A percentile compares a stretch with the other conserved stretches of the same genome.
These are phyloP conservation scores for Caenorhabditis plicata DNA, from an alignment of 2,888 invertebrate species.

Conservation along the genomic window DNA sequence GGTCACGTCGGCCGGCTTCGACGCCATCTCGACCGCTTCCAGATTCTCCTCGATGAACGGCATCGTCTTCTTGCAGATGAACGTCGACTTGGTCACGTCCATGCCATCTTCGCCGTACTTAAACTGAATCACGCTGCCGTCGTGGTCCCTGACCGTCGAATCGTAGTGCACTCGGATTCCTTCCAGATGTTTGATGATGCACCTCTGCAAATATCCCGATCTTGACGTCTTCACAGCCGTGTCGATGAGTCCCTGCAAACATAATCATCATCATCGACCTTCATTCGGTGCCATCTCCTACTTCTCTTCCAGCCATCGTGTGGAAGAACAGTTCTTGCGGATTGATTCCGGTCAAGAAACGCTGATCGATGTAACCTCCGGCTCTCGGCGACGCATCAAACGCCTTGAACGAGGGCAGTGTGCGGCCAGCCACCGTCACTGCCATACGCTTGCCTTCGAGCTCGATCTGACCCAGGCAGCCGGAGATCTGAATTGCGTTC, in stretches of 20 bases:
- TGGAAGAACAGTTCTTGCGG: constrained; percentile 99
- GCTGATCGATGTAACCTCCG: constrained; percentile 89
- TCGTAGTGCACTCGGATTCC: constrained; percentile 88
- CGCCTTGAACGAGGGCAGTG: constrained; percentile 80
- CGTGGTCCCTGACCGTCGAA: constrained; percentile 90
- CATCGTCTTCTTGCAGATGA: constrained; percentile 77
- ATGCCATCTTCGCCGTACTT: constrained; percentile 84
- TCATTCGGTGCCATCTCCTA: constrained; percentile 54
- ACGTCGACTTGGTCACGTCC: constrained; percentile 85
- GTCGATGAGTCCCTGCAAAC: constrained; percentile 86
- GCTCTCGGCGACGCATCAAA: constrained; percentile 64
- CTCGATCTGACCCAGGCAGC: constrained; percentile 94
- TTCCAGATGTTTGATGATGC: constrained; percentile 95
- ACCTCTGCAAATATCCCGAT: constrained; percentile 94
- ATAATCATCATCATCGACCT: not conserved
- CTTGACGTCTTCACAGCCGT: constrained; percentile 98
- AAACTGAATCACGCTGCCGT: constrained; percentile 88
- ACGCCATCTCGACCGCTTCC: constrained; percentile 47
- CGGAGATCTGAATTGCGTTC: constrained; percentile 77
- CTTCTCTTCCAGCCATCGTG: constrained; percentile 99
- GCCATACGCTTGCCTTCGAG: constrained; percentile 87
- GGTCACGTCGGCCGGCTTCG: constrained; percentile 64
- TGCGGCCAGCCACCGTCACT: constrained; percentile 85
- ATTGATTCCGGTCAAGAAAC: constrained; percentile 96
- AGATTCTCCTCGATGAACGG: constrained; percentile 81